phyloP scores from a whole-genome alignment of 2,113 vertebrate genomes.

The Brachyistius frenatus region DNA sequence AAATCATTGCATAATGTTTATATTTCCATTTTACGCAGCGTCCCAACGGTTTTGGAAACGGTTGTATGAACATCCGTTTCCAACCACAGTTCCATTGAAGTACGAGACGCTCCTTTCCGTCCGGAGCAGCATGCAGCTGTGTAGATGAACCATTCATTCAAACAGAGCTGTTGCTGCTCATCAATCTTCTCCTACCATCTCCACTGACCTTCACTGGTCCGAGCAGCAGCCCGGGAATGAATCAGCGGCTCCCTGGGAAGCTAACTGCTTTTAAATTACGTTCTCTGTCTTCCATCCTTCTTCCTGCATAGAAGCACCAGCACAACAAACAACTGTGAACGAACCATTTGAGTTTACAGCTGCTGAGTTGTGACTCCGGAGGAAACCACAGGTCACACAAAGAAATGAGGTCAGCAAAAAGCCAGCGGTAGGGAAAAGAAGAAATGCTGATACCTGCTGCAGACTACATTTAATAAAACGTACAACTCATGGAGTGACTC shows the following conservation, averaged over 20 bases:
- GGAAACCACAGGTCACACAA: background rate
- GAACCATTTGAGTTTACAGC: background rate
- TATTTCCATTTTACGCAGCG: too few species aligned
- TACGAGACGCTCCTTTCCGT: background rate
- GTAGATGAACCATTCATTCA: slow-evolving; percentile 13
- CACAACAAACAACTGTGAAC: slow-evolving; percentile 1
- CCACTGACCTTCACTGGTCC: slow-evolving; percentile 39
- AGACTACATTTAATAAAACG: background rate
- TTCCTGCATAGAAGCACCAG: slow-evolving; percentile 9
- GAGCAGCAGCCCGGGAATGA: slow-evolving; percentile 18
- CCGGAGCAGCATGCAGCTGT: background rate
- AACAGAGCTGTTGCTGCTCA: slow-evolving; percentile 32
- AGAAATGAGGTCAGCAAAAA: background rate
- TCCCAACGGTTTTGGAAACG: too few species aligned
- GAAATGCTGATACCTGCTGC: background rate
- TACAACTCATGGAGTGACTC: background rate
- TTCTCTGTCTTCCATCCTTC: slow-evolving; percentile 2
- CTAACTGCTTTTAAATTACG: slow-evolving; percentile 3
- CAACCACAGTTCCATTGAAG: background rate
- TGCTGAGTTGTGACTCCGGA: slow-evolving; percentile 2
- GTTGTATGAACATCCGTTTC: too few species aligned
- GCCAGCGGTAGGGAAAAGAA: background rate
- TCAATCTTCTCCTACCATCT: slow-evolving; percentile 52
- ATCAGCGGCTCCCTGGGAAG: slow-evolving; percentile 12
- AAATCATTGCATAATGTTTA: too few species aligned